A percentile compares a stretch with the other conserved stretches of the same genome.
These are phyloP conservation scores for Charadrius vociferus DNA, from an alignment of 2,113 vertebrate species.

Conservation along the genomic window DNA sequence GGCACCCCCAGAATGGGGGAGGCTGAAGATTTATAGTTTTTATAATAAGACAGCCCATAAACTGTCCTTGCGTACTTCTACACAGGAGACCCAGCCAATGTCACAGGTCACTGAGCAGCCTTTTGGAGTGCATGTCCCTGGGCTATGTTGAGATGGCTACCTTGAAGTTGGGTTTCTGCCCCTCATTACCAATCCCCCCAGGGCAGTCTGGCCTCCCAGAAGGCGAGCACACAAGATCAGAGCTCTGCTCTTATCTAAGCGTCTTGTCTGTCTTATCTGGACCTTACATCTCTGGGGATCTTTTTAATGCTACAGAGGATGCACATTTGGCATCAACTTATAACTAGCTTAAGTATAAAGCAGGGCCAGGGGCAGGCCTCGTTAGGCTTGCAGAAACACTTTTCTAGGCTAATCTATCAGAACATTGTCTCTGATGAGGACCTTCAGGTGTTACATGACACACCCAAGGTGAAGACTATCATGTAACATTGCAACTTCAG, in stretches of 20 bases:
- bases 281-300: not conserved
- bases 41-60: not conserved
- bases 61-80: not conserved
- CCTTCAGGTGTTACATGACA: not conserved
- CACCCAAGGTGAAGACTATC: not conserved
- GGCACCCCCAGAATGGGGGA: not conserved
- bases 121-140: not conserved
- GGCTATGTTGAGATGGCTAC: not conserved
- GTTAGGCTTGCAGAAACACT: not conserved
- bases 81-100: not conserved
- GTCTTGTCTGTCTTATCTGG: not conserved
- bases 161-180: not conserved
- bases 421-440: not conserved
- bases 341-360: not conserved
- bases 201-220: not conserved
- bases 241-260: not conserved
- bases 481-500: not conserved
- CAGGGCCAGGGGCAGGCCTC: not conserved
- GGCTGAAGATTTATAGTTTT: not conserved
- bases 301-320: not conserved
- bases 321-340: not conserved
- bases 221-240: not conserved
- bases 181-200: slow-evolving; percentile 2
- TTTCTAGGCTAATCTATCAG: not conserved
- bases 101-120: not conserved